Base-by-base conservation (phyloP, 2,888 invertebrate genomes). In the Embidobia sp. region DNA sequence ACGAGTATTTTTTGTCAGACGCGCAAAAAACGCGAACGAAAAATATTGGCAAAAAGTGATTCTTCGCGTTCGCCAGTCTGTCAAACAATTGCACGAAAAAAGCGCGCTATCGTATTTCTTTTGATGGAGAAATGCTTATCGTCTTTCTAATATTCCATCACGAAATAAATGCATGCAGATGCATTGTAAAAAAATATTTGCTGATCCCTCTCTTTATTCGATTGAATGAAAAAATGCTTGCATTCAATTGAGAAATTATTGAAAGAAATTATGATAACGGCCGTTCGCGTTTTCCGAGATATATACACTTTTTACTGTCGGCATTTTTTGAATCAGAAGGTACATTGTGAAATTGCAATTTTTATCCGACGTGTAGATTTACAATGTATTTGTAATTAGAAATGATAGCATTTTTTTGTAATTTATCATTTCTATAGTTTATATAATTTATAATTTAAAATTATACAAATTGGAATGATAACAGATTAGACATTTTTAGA, bases 111-210 rank as follows among this genome's bases (percentile, higher is more conserved):
- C 46, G 11, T 5, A n/a, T n/a, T n/a, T n/a, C n/a, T n/a, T n/a
- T n/a, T 0, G 18, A 33, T 26, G 51, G 59, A 46, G 67, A 75
- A 75, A 67, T 59, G 26, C 29, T 75, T 67, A 75, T 74, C 61
- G n/a, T 37, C 29, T 53, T 61, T 55, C 67, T 46, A 67, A 42
- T n/a, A 63, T 75, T 67, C 61, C 48, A 67, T 75, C 75, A 75
- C 22, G 67, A 67, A 67, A 55, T 49, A 48, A 48, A 40, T 67
- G 74, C 66, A 16, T 74, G 73, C 11, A 18, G 10, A 35, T 18
- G 57, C 18, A 66, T 51, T 59, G 73, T 59, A 29, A 61, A 66
- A 63, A 74, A 74, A 46, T 44, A 73, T 10, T 35, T 67, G 66
- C 51, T 66, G 66, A 74, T 53, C 10, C 22, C 13, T n/a, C n/a